phyloP scores from a whole-genome alignment of 2,797 vertebrate species.

The Sebastes steindachneri region DNA sequence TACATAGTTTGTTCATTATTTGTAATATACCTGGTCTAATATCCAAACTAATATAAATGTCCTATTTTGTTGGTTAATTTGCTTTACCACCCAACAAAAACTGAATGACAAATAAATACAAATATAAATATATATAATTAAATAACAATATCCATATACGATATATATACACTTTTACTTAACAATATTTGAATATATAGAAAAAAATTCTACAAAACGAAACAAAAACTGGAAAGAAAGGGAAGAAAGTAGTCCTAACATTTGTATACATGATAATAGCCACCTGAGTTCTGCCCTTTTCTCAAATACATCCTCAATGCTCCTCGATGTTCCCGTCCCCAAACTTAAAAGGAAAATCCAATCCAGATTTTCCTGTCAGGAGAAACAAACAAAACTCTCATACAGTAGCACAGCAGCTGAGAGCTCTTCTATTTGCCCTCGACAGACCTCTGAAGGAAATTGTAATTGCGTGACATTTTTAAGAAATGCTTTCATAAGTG shows the following conservation, averaged over 20 bases:
- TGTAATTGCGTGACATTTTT: constrained; percentile 29
- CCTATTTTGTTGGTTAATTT: no score
- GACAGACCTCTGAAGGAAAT: neutral
- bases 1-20: neutral
- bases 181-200: neutral
- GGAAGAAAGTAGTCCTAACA: neutral
- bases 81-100: neutral
- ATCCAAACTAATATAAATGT: neutral
- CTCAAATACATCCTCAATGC: neutral
- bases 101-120: neutral
- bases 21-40: neutral
- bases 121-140: neutral
- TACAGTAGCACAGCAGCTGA: neutral
- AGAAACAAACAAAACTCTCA: neutral
- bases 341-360: neutral
- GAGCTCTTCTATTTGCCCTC: neutral
- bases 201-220: neutral
- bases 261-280: neutral
- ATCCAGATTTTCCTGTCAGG: neutral
- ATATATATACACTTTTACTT: neutral
- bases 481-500: constrained; percentile 10
- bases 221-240: neutral
- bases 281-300: neutral
- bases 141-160: neutral
- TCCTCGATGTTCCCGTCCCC: rapidly evolving